These are phyloP conservation scores for Callipepla squamata DNA, from an alignment of 2,113 vertebrate genomes.

Conservation along the genomic window DNA sequence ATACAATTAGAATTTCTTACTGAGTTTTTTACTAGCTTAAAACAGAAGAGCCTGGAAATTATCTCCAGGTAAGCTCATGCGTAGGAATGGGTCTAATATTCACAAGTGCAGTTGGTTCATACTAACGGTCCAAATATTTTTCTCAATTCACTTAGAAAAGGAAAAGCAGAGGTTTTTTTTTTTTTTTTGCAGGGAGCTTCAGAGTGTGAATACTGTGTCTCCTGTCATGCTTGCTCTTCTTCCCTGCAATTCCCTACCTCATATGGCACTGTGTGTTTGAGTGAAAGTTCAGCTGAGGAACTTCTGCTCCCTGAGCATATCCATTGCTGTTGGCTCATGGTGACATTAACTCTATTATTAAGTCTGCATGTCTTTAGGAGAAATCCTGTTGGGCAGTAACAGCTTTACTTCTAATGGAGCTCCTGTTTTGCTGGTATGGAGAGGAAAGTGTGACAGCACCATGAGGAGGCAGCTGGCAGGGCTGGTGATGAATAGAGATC, in stretches of 20 bases:
- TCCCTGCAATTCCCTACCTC: not conserved
- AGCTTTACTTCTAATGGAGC: not conserved
- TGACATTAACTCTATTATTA: not conserved
- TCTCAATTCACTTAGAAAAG: not conserved
- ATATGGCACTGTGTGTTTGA: not conserved
- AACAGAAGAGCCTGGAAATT: not conserved
- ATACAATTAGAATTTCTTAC: not conserved
- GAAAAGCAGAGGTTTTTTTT: not conserved
- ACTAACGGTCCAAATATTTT: not conserved
- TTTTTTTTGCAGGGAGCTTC: not conserved
- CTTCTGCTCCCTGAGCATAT: not conserved
- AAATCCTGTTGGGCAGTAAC: not conserved
- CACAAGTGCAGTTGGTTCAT: not conserved
- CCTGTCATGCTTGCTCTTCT: not conserved
- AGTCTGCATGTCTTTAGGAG: not conserved
- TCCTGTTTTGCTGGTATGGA: not conserved
- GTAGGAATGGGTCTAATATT: not conserved
- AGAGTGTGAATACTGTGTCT: not conserved
- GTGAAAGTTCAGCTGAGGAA: not conserved
- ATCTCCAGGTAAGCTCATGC: rapidly evolving
- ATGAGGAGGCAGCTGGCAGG: not conserved
- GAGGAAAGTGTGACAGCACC: not conserved
- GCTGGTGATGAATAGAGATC: not conserved
- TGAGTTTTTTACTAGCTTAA: not conserved
- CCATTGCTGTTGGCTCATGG: not conserved